A percentile compares a stretch with the other conserved stretches of the same genome.
phyloP scores from a whole-genome alignment of 2,797 vertebrate genomes.

The Acridotheres tristis region DNA sequence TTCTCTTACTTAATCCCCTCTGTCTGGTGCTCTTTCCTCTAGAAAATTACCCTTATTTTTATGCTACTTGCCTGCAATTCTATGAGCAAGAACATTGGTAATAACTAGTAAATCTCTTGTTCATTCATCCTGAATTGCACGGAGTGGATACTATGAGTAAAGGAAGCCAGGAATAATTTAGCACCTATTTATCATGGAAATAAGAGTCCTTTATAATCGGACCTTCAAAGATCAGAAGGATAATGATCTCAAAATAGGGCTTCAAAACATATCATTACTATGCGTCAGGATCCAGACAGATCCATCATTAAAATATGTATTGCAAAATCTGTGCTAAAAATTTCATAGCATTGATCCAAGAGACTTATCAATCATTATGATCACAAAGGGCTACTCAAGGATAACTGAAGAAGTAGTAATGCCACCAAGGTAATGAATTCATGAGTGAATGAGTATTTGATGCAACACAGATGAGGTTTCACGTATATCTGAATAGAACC shows the following conservation, averaged over 20 bases:
- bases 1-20: not conserved
- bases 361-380: constrained; percentile 57
- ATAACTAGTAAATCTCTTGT: constrained; percentile 34
- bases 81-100: not conserved
- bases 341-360: constrained; percentile 41
- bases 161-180: constrained; percentile 47
- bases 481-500: not conserved
- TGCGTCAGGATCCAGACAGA: constrained; percentile 8
- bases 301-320: constrained; percentile 37
- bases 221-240: constrained; percentile 56
- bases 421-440: constrained; percentile 26
- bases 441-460: not conserved
- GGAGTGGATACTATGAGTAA: not conserved
- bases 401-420: constrained; percentile 15
- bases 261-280: constrained; percentile 51
- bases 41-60: not conserved
- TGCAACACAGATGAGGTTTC: not conserved
- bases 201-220: constrained; percentile 50
- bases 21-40: not conserved
- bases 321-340: constrained; percentile 34
- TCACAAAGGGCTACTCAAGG: constrained; percentile 50
- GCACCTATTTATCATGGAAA: constrained; percentile 56
- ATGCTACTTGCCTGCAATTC: not conserved
- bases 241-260: constrained; percentile 50
- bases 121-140: constrained; percentile 13